Evolutionary conservation across 2,797 vertebrate species (phyloP).

Genomic region (Eulemur coronatus): DNA sequence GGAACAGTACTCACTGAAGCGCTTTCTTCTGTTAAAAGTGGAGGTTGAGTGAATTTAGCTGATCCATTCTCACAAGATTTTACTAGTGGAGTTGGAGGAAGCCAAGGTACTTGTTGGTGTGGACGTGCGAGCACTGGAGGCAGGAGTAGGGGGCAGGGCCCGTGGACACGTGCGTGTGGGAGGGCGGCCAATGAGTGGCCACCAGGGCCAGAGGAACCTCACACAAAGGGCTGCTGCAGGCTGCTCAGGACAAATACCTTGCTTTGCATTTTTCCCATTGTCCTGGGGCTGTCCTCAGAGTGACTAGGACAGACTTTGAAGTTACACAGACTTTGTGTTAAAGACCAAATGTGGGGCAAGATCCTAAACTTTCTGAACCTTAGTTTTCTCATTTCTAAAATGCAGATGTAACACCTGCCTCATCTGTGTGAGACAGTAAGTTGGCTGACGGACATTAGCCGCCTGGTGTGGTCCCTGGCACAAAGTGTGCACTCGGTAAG

Average conservation of each 20-base stretch:
- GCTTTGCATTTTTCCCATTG: not conserved
- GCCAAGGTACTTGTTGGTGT: not conserved
- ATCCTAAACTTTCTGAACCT: not conserved
- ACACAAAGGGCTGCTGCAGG: not conserved
- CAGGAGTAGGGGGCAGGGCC: no score
- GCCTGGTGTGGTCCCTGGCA: not conserved
- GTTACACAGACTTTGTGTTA: not conserved
- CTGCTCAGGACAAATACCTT: not conserved
- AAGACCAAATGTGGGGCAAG: not conserved
- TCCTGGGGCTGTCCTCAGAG: not conserved
- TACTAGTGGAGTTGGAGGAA: not conserved
- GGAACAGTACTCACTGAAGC: not conserved
- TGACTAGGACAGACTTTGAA: not conserved
- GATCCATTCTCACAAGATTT: not conserved
- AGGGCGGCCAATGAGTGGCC: not conserved
- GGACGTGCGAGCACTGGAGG: no score
- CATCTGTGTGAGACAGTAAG: not conserved
- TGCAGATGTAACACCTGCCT: not conserved
- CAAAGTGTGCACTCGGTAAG: not conserved
- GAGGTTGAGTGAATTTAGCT: not conserved
- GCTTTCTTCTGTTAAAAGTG: not conserved
- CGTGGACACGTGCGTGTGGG: not conserved
- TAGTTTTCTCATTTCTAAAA: not conserved
- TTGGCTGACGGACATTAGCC: not conserved
- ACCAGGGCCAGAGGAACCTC: not conserved